Conservation (phyloP, 2,797 vertebrate genomes). For the Cynopterus sphinx region DNA sequence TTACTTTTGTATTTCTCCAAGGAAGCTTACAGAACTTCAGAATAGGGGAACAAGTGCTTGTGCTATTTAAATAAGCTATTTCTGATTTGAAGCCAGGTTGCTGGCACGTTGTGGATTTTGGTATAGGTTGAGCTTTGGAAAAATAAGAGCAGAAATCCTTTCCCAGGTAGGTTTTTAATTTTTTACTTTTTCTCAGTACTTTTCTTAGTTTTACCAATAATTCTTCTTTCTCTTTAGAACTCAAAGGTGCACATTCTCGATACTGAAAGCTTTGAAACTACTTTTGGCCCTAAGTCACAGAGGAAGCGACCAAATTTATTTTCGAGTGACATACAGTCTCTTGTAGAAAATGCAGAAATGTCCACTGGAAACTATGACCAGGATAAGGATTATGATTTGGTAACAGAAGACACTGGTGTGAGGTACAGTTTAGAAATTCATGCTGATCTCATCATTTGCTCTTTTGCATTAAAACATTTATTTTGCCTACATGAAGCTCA, state of each 20-base stretch:
- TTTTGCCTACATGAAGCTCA: not conserved
- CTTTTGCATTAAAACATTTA: not conserved
- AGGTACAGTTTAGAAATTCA: conserved; percentile 84
- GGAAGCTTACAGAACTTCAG: conserved; percentile 60
- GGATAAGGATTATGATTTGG: conserved; percentile 93
- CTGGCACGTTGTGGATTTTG: not conserved
- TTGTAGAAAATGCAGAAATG: conserved; percentile 91
- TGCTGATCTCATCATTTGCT: not conserved
- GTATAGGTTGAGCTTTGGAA: not conserved
- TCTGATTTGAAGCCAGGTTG: not conserved
- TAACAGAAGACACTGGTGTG: conserved; percentile 94
- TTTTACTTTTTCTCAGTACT: not conserved
- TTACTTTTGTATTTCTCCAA: conserved; percentile 66
- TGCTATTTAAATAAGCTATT: conserved; percentile 12
- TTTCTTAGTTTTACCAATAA: conserved; percentile 5
- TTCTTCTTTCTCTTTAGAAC: conserved; percentile 86
- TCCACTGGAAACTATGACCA: conserved; percentile 87
- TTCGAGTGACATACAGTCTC: conserved; percentile 91
- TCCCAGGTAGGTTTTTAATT: not conserved
- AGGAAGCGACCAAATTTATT: conserved; percentile 94
- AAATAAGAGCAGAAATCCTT: not conserved
- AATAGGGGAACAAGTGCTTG: conserved; percentile 51
- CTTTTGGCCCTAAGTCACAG: conserved; percentile 96
- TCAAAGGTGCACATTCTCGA: conserved; percentile 98
- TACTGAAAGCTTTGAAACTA: conserved; percentile 96